Evolutionary conservation across 2,797 vertebrate species (phyloP).

Genomic region (Diplodus puntazzo): DNA sequence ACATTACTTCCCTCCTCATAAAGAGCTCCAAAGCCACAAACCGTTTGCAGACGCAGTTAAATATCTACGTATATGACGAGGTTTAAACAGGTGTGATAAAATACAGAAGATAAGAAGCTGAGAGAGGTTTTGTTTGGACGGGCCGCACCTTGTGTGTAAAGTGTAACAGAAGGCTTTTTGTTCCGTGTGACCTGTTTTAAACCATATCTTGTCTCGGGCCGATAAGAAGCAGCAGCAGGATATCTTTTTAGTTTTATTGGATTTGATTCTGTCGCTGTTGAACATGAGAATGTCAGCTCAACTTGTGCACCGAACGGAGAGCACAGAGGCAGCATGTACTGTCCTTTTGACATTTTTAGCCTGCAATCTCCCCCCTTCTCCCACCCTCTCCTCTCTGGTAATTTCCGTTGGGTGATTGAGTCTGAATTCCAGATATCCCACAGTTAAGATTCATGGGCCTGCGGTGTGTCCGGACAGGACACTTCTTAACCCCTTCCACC

Average conservation of each 20-base stretch:
- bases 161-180: constrained; percentile 21
- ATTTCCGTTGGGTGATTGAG: constrained; percentile 72
- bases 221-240: constrained; percentile 15
- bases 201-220: neutral
- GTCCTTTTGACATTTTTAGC: constrained; percentile 54
- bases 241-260: neutral
- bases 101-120: constrained; percentile 59
- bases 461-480: constrained; percentile 38
- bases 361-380: neutral
- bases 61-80: constrained; percentile 27
- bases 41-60: constrained; percentile 39
- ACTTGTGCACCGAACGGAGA: constrained; percentile 23
- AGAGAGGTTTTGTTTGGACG: constrained; percentile 43
- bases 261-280: no score
- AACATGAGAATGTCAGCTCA: neutral
- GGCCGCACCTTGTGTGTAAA: constrained; percentile 28
- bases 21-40: neutral
- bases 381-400: constrained; percentile 35
- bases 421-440: constrained; percentile 74
- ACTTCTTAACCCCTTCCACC: constrained; percentile 23
- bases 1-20: neutral
- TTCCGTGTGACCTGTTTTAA: neutral
- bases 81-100: constrained; percentile 52
- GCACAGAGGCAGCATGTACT: constrained; percentile 43
- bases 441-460: constrained; percentile 64